Evolutionary conservation across 2,113 vertebrate species (phyloP), one percentile per base, ranked within the genome.

Genomic region (Cyphotilapia sp.): DNA sequence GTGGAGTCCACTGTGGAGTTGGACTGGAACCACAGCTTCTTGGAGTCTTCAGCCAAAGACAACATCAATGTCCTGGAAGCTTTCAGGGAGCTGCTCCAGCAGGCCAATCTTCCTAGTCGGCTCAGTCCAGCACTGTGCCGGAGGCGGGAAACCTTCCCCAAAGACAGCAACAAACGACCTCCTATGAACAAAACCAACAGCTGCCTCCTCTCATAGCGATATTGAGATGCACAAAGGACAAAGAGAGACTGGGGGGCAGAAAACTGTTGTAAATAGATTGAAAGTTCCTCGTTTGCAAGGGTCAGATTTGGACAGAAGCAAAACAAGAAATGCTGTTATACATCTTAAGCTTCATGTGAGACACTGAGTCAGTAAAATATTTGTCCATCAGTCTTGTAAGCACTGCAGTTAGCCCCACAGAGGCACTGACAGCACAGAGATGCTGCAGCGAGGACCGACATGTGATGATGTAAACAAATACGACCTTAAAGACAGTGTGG

Each of bases 181-280:
- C 97, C 97, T 51, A 97, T 98, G 97, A 98, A 97, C 96, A 98
- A 98, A 92, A 96, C 97, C 95, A 98, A 98, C 93, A 98, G 97
- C 94, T 98, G 98, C 91, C 92, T 92, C 1, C 82, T 98, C 89
- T 97, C 97, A 87, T 98, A 97, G 95, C 17, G 47, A 80, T 4
- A 81, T 3, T 49, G 61, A 85, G 22, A 42, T 11, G 47, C 49
- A 29, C 13, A 2, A 29, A 38, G 27, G 19, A n/a, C 27, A 24
- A 7, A 27, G 24, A 17, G 45, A 85, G 54, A 82, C 54, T 13
- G 9, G 33, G 24, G 12, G 29, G 27, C 14, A 63, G 35, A 38
- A 42, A 88, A 71, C 14, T 40, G 49, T 29, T 22, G 22, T 12
- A 17, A 63, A 45, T 42, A 71, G 22, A 84, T 12, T 16, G 11